Conservation (phyloP, 2,113 vertebrate species). For the Cariama cristata region DNA sequence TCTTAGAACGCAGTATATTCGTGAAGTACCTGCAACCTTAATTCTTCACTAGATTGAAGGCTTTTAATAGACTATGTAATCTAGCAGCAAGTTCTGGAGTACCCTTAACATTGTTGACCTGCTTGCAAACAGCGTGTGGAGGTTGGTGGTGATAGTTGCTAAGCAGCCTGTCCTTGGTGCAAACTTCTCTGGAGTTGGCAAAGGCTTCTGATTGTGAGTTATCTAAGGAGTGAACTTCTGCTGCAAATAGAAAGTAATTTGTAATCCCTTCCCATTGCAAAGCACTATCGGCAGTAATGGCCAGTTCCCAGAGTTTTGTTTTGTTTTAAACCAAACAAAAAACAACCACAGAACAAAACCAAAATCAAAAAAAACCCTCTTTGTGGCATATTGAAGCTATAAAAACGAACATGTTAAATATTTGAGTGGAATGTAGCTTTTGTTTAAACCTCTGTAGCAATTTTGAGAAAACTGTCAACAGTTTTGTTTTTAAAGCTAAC, state of each 20-base stretch:
- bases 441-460: background rate
- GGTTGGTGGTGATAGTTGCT: background rate
- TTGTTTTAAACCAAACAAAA: background rate
- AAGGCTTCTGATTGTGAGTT: background rate
- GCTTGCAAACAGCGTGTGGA: background rate
- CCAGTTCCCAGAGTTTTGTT: background rate
- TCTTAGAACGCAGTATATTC: background rate
- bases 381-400: background rate
- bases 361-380: background rate
- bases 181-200: background rate
- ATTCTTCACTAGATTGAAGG: background rate
- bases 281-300: background rate
- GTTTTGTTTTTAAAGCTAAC: background rate
- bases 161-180: background rate
- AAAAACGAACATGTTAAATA: background rate
- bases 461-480: background rate
- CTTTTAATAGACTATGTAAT: background rate
- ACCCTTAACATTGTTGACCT: background rate
- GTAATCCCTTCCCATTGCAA: background rate
- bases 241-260: background rate
- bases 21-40: background rate
- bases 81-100: background rate
- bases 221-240: background rate
- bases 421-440: background rate
- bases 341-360: background rate